A percentile compares a stretch with the other conserved stretches of the same genome.
phyloP scores from a whole-genome alignment of 2,113 vertebrate genomes.

The Ophiodon elongatus region DNA sequence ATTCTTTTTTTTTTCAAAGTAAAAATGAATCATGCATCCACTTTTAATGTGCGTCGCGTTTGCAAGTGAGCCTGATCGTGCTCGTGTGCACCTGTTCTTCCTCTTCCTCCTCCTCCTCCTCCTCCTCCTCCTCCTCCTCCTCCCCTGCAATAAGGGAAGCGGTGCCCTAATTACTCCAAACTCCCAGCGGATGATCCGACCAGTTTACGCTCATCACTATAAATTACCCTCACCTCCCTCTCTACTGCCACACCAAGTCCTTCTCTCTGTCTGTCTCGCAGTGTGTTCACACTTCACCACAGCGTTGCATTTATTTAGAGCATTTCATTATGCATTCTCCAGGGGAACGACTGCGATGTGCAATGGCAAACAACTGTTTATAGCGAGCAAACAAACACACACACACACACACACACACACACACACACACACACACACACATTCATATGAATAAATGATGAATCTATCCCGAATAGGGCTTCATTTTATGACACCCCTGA shows the following conservation, averaged over 20 bases:
- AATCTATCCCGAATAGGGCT: not conserved
- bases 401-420: not conserved
- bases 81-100: slow-evolving; percentile 31
- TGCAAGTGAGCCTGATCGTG: not conserved
- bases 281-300: slow-evolving; percentile 11
- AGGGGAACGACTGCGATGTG: not conserved
- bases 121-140: slow-evolving; percentile 1
- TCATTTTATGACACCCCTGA: not conserved
- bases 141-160: slow-evolving; percentile 11
- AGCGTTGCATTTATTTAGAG: not conserved
- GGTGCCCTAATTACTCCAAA: slow-evolving; percentile 41
- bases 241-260: slow-evolving; percentile 17
- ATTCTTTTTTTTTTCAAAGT: not conserved
- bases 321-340: slow-evolving; percentile 20
- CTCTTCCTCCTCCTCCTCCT: slow-evolving; percentile 6
- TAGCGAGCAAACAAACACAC: not conserved
- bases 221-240: slow-evolving; percentile 37
- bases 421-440: slow-evolving; percentile 6
- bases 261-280: not conserved
- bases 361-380: slow-evolving; percentile 7
- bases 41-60: not conserved
- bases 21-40: not conserved
- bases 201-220: slow-evolving; percentile 59
- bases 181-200: slow-evolving; percentile 39
- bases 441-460: not conserved